Conservation (phyloP, 2,888 invertebrate species). For the Spodoptera picta region DNA sequence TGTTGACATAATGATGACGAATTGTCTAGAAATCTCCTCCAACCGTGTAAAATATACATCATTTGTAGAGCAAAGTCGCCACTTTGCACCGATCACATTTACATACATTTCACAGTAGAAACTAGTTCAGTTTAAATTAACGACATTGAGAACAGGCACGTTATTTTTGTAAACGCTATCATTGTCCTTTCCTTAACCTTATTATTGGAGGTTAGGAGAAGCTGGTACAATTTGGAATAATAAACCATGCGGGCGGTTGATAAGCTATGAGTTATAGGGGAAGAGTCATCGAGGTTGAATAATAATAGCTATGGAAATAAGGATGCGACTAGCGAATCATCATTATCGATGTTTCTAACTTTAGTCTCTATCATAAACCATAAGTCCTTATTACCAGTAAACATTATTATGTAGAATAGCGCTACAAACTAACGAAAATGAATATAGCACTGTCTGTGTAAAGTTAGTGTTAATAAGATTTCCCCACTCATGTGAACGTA, state of each 20-base stretch:
- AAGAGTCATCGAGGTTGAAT: constrained; percentile 48
- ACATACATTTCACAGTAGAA: constrained; percentile 39
- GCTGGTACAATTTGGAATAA: constrained; percentile 31
- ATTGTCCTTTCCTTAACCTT: constrained; percentile 51
- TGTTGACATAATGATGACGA: constrained; percentile 49
- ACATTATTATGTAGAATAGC: not conserved
- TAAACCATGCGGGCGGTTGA: constrained; percentile 57
- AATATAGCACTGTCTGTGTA: not conserved
- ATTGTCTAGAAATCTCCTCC: constrained; percentile 42
- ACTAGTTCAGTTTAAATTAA: constrained; percentile 29
- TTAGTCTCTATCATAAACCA: no score
- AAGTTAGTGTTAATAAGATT: constrained; percentile 29
- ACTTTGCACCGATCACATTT: constrained; percentile 32
- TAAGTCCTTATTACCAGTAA: no score
- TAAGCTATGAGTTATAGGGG: constrained; percentile 54
- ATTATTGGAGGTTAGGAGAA: constrained; percentile 42
- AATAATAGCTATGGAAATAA: constrained; percentile 22
- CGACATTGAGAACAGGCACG: constrained; percentile 30
- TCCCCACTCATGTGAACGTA: constrained; percentile 26
- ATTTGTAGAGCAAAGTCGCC: constrained; percentile 36
- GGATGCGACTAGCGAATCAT: constrained; percentile 3
- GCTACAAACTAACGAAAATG: constrained; percentile 6
- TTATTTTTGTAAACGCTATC: constrained; percentile 45
- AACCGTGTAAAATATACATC: constrained; percentile 43
- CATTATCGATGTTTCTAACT: not conserved